Percentiles rank a stretch among this genome's conserved stretches.
Evolutionary conservation across 2,113 vertebrate genomes (phyloP).

Genomic region (Rhinolophus sinicus): DNA sequence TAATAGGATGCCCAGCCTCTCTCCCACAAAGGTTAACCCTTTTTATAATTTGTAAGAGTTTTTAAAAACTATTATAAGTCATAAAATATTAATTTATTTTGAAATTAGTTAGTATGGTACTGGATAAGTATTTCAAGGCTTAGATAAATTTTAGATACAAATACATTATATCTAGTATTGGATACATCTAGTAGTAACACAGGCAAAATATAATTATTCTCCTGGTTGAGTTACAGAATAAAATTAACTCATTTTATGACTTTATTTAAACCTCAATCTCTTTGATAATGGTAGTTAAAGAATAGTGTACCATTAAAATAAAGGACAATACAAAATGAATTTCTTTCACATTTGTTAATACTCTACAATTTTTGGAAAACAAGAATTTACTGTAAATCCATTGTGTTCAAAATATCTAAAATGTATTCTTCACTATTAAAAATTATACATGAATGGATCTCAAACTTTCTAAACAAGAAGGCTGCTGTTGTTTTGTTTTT

Average conservation of each 20-base stretch:
- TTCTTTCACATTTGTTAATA: background rate
- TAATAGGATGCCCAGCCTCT: background rate
- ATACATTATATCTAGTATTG: too few species aligned
- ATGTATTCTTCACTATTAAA: background rate
- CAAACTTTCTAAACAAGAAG: background rate
- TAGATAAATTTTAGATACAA: background rate
- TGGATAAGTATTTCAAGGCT: background rate
- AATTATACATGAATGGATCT: background rate
- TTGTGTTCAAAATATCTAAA: background rate
- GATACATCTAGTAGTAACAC: background rate
- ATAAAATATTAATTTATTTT: background rate
- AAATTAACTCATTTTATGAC: slow-evolving; percentile 13
- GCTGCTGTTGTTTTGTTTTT: background rate
- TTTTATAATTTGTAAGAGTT: background rate
- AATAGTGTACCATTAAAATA: background rate
- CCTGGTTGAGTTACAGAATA: background rate
- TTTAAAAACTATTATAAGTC: background rate
- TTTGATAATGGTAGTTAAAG: background rate
- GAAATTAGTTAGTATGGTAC: background rate
- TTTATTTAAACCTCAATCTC: background rate
- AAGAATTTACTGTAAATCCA: background rate
- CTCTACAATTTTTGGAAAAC: background rate
- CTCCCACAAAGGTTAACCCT: background rate
- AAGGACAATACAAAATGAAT: background rate
- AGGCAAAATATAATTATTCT: background rate